These are phyloP conservation scores for Neotoxoptera formosana DNA, from an alignment of 1,140 invertebrate genomes.

Conservation along the genomic window DNA sequence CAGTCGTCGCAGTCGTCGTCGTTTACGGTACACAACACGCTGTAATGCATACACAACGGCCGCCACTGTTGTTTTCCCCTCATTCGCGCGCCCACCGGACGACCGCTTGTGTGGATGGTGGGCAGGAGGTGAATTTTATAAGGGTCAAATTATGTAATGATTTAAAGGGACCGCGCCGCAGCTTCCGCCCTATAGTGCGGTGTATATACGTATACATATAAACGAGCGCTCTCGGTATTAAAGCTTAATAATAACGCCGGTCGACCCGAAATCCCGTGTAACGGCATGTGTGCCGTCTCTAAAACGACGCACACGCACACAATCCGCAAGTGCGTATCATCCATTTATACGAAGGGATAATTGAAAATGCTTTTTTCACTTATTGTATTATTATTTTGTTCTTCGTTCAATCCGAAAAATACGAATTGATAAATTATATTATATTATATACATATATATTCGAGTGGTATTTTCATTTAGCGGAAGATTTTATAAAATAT, in stretches of 20 bases:
- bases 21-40: not conserved
- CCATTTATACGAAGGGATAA: slow-evolving; percentile 27
- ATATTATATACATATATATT: not conserved
- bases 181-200: not conserved
- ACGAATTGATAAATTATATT: not conserved
- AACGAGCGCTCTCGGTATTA: not conserved
- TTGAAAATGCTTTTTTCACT: not conserved
- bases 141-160: slow-evolving; percentile 57
- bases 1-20: not conserved
- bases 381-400: not conserved
- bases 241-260: slow-evolving; percentile 45
- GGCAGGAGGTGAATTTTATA: slow-evolving; percentile 10
- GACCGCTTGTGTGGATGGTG: not conserved
- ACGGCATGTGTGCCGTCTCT: slow-evolving; percentile 31
- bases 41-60: slow-evolving; percentile 3
- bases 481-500: not conserved
- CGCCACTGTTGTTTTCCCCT: not conserved
- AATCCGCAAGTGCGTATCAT: slow-evolving; percentile 20
- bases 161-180: slow-evolving; percentile 39
- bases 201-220: not conserved
- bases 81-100: not conserved
- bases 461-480: not conserved
- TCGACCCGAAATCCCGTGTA: slow-evolving; percentile 41
- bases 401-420: not conserved
- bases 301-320: not conserved